Evolutionary conservation across 2,113 vertebrate species (phyloP), one percentile per base, ranked within the genome.

Genomic region (Rhinichthys klamathensis): DNA sequence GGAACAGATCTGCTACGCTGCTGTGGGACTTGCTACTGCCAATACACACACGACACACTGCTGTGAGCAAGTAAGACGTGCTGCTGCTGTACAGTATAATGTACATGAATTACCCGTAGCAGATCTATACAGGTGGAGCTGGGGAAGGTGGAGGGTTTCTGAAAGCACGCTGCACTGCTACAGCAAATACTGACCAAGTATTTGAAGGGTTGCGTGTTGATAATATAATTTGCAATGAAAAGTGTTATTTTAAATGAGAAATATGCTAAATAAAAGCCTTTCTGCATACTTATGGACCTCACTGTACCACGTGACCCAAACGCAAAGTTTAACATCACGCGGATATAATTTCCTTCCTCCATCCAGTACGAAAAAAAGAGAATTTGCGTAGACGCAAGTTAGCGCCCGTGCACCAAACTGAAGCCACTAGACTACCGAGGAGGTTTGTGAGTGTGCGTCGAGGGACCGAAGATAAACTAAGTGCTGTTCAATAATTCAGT

Each of bases 401-500:
- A 44, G 23, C 15, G 12, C 2, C n/a, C 8, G 2, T 46, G 58
- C 63, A 44, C 56, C 58, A 80, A 80, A 44, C 6, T 30, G 15
- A 80, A 80, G 38, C 35, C 15, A 3, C 38, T 12, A 25, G 58
- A 44, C 77, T 25, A 38, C 51, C 18, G 21, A 38, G 2, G 21
- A 61, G n/a, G 51, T 35, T 35, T 78, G 51, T n/a, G 30, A 12
- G 61, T 30, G 44, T 23, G 61, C 46, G 27, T 49, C 49, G 67
- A 51, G 10, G 74, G 79, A 67, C 54, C 23, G 38, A 84, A 80
- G 86, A 76, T 69, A 82, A 89, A 87, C 67, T 54, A 81, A 79
- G 82, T 85, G 82, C 46, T 75, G 49, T 58, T 90, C 75, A 87
- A 90, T 89, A 74, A 87, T 90, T 90, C 84, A 90, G 51, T 44